Evolutionary conservation across 2,888 invertebrate species (phyloP).

Genomic region (Taenaris catops): DNA sequence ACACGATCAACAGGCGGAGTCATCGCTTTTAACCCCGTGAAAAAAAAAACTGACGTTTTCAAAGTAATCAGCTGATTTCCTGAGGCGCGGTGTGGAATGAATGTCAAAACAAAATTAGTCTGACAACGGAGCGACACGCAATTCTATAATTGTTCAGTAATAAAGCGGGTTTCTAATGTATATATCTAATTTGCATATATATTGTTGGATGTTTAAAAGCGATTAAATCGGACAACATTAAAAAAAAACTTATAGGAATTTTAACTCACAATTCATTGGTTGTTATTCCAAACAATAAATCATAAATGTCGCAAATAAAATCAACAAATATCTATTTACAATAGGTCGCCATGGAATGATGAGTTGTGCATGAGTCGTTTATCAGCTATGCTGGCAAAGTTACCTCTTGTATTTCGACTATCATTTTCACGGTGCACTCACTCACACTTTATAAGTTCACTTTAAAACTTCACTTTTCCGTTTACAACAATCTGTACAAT

Average conservation of each 20-base stretch:
- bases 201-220: too few species aligned
- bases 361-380: constrained; percentile 18
- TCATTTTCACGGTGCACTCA: constrained; percentile 50
- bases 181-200: too few species aligned
- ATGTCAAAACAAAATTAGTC: constrained; percentile 1
- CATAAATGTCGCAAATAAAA: too few species aligned
- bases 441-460: constrained; percentile 31
- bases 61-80: constrained; percentile 19
- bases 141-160: too few species aligned
- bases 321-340: constrained; percentile 19
- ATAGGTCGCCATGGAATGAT: constrained; percentile 21
- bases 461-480: constrained; percentile 23
- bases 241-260: too few species aligned
- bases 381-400: constrained; percentile 23
- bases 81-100: constrained; percentile 1
- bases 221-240: too few species aligned
- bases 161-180: too few species aligned
- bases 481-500: constrained; percentile 24
- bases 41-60: constrained; percentile 3
- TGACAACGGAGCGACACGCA: too few species aligned
- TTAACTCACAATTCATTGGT: too few species aligned
- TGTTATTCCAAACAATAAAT: too few species aligned
- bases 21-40: constrained; percentile 1
- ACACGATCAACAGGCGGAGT: constrained; percentile 23
- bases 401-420: constrained; percentile 76